Evolutionary conservation across 2,888 invertebrate genomes (phyloP), one percentile per base, ranked within the genome.

Genomic region (Bellardia pandia): DNA sequence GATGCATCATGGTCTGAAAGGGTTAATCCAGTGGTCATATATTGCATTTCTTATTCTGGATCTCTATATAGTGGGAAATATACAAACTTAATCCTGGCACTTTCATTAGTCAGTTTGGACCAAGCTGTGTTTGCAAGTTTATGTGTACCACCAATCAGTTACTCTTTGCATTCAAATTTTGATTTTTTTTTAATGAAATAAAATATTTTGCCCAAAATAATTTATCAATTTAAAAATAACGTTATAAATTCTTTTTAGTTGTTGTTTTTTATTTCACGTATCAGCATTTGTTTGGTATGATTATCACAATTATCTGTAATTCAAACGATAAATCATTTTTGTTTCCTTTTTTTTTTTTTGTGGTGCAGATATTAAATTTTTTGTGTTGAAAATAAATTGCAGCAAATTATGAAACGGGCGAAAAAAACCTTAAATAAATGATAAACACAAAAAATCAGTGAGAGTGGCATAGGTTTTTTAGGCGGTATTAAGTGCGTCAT

Each of bases 281-380:
- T 76, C 82, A 71, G 71, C 71, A 56, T 83, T 83, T 71, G 79
- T 80, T 80, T 75, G 85, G 75, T 75, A 87, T 85, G 81, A 92
- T 92, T 92, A 92, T 92, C 91, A 92, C 92, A 92, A 92, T 92
- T 92, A 92, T 92, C 91, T 91, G 90, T 91, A 92, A 92, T 92
- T 92, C 91, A 89, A 90, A 90, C 92, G 90, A 92, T 92, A 92
- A 92, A 92, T 92, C 92, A 92, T 91, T 91, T 76, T 80, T 62
- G 68, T 78, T 79, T 74, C 71, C 48, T 56, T 85, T 79, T 74
- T 79, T 76, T 53, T 33, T 51, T 51, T 78, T 80, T 76, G 62
- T 71, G 62, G 68, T 69, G 75, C 58, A 58, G 83, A 71, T 56
- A 83, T 83, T 83, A 83, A 83, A 83, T 64, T 37, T 45, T 76